Conservation (phyloP, 2,888 invertebrate genomes). For the Rhopalosiphum nymphaeae region DNA sequence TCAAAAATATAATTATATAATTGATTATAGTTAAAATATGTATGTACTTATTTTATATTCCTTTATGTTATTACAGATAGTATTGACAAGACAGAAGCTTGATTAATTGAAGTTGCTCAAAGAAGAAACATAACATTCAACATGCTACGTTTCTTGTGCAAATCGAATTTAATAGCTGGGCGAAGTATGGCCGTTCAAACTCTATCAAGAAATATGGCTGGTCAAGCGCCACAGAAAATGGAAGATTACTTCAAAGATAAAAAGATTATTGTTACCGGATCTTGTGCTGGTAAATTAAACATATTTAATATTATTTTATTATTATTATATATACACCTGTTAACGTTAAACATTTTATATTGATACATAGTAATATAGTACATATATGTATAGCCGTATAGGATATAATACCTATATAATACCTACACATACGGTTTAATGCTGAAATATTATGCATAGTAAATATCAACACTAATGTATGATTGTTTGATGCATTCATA, state of each 20-base stretch:
- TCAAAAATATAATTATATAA: neutral
- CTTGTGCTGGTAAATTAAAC: conserved; percentile 14
- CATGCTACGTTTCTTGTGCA: neutral
- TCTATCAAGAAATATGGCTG: neutral
- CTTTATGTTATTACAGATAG: neutral
- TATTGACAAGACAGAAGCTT: neutral
- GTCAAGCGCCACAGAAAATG: neutral
- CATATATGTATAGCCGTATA: neutral
- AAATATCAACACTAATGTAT: neutral
- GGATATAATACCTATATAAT: neutral
- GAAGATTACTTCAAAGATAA: conserved; percentile 28
- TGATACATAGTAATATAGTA: too few species aligned
- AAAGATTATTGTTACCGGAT: conserved; percentile 20
- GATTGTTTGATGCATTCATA: neutral
- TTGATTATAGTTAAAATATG: neutral
- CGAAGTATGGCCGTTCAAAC: neutral
- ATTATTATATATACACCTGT: neutral
- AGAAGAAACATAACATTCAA: neutral
- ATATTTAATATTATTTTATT: neutral
- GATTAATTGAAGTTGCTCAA: neutral
- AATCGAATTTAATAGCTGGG: neutral
- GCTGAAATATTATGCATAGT: neutral
- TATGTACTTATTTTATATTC: neutral
- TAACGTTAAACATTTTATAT: neutral
- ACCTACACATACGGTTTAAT: neutral